These are phyloP conservation scores for Lepidocyrtoides sp. DNA, from an alignment of 2,888 invertebrate genomes.

Conservation along the genomic window DNA sequence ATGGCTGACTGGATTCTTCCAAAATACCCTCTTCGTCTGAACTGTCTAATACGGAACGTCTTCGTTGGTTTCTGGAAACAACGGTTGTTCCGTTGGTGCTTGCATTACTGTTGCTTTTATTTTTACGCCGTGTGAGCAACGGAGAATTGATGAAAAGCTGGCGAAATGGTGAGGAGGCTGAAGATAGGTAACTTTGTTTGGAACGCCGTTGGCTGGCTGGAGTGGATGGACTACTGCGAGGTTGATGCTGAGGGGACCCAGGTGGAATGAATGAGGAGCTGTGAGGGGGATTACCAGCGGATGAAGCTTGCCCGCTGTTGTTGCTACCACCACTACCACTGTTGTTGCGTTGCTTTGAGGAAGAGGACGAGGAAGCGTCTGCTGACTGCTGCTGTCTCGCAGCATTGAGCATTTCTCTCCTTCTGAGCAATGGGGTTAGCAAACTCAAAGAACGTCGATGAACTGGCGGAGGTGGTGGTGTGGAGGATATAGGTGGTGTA, in stretches of 20 bases:
- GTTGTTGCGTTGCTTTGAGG: conserved; percentile 41
- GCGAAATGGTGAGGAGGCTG: conserved; percentile 84
- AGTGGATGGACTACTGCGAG: conserved; percentile 92
- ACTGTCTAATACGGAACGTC: conserved; percentile 90
- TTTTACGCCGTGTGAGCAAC: conserved; percentile 88
- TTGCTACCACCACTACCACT: conserved; percentile 57
- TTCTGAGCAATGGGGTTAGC: conserved; percentile 82
- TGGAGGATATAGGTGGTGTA: conserved; percentile 43
- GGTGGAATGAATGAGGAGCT: conserved; percentile 84
- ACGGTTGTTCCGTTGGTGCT: neutral
- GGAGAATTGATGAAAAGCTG: conserved; percentile 91
- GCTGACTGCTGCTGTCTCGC: conserved; percentile 70
- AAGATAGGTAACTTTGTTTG: conserved; percentile 90
- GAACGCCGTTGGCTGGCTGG: conserved; percentile 90
- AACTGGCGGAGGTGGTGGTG: conserved; percentile 71
- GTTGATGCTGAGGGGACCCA: conserved; percentile 87
- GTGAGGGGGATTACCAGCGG: conserved; percentile 66
- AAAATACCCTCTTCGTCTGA: conserved; percentile 91
- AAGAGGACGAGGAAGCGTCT: conserved; percentile 41
- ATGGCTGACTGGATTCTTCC: conserved; percentile 55
- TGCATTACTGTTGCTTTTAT: conserved; percentile 60
- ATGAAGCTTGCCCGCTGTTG: conserved; percentile 51
- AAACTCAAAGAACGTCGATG: conserved; percentile 82
- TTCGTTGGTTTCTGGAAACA: conserved; percentile 60
- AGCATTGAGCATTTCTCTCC: conserved; percentile 82